Evolutionary conservation across 2,113 vertebrate species (phyloP).

Genomic region (Grantiella picta): DNA sequence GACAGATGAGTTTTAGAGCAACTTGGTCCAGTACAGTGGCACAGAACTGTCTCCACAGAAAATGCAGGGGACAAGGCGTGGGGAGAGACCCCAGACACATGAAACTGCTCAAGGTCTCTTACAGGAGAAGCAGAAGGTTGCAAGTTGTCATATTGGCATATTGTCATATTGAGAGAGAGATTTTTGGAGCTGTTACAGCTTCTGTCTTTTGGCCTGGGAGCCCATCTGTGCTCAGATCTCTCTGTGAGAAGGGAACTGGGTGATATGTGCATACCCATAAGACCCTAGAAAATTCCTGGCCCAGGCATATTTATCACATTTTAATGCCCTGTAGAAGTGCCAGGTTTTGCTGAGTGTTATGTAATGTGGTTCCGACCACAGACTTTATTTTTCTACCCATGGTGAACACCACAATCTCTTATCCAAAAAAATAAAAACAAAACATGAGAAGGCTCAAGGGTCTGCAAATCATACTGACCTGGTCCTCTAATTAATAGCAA

Average conservation of each 20-base stretch:
- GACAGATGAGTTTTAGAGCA: background rate
- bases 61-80: background rate
- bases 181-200: background rate
- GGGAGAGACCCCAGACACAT: background rate
- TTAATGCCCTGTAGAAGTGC: background rate
- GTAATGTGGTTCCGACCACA: conserved; percentile 16
- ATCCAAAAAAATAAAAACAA: background rate
- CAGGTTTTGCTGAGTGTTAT: conserved; percentile 4
- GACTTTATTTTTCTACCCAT: background rate
- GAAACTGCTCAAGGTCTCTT: background rate
- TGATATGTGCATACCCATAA: background rate
- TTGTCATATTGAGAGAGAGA: background rate
- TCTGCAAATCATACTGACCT: background rate
- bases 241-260: background rate
- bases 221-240: background rate
- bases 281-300: background rate
- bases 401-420: background rate
- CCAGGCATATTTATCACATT: background rate
- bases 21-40: background rate
- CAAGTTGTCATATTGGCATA: background rate
- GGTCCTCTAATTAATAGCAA: background rate
- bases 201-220: background rate
- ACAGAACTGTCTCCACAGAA: background rate
- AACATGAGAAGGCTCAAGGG: background rate
- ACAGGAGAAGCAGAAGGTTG: background rate